Evolutionary conservation across 2,888 invertebrate species (phyloP), one percentile per base, ranked within the genome.

Genomic region (Dryobotodes eremita): DNA sequence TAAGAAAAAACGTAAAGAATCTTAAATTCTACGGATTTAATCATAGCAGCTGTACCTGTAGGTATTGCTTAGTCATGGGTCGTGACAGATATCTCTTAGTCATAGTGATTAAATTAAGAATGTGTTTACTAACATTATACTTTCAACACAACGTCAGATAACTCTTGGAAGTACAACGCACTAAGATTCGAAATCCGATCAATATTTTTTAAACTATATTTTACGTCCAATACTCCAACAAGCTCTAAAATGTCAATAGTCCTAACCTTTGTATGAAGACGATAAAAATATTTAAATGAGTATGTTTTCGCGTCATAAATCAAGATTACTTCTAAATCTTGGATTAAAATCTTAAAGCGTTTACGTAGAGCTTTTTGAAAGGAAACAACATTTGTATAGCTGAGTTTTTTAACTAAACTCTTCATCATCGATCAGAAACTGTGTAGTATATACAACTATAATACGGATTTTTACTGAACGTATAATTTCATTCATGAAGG

Each of bases 401-500:
- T 46, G 53, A 70, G 36, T 50, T 71, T 66, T 71, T 69, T 23
- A 74, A 26, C 31, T n/a, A 36, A 57, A 68, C 20, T 55, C 68
- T 73, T 50, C 36, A 70, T 20, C 78, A 69, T 83, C 50, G 68
- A 71, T 74, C 59, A 70, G 53, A 70, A 42, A 66, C 53, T 42
- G 36, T 69, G 48, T 46, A 80, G 69, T 81, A 59, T 81, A 20
- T 36, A 36, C 66, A 77, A 82, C 59, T 82, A 62, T 57, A n/a
- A 36, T 23, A 42, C 50, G n/a, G 57, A 46, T 77, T 69, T 77
- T 61, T 64, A 50, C 59, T 66, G 11, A 57, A 72, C 65, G 55
- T 71, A 36, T 36, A 66, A 79, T 79, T 83, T 80, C 78, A 85
- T 85, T 83, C 78, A 88, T 75, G 50, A 73, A 79, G 71, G 64